A percentile compares a stretch with the other conserved stretches of the same genome.
These are phyloP conservation scores for Acropternis orthonyx DNA, from an alignment of 2,797 vertebrate genomes.

Conservation along the genomic window DNA sequence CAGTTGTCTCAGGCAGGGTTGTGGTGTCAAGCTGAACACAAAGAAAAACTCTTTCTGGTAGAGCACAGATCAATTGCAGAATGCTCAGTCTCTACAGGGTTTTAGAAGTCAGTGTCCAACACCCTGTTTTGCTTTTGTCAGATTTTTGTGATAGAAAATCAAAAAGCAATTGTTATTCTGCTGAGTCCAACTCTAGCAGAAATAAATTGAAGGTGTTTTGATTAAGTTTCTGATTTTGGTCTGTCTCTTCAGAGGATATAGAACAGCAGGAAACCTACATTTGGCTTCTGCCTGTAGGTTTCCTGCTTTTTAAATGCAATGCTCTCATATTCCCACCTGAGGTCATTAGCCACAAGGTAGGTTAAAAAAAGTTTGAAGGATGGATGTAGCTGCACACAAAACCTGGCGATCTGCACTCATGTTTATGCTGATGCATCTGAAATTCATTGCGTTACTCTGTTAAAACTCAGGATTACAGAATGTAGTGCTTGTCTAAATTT, in stretches of 20 bases:
- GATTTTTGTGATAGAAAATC: neutral
- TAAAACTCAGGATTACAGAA: conserved; percentile 56
- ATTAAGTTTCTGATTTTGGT: conserved; percentile 23
- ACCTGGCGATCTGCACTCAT: conserved; percentile 65
- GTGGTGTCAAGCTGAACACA: neutral
- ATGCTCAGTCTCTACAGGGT: neutral
- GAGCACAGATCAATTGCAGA: neutral
- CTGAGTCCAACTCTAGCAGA: neutral
- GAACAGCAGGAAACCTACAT: conserved; percentile 26
- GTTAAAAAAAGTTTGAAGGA: conserved; percentile 73
- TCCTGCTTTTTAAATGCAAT: conserved; percentile 45
- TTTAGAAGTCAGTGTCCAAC: neutral
- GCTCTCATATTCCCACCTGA: conserved; percentile 75
- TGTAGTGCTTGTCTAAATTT: conserved; percentile 54
- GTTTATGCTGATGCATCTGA: conserved; percentile 75
- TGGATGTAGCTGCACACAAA: conserved; percentile 64
- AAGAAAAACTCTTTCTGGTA: neutral
- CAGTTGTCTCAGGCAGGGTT: neutral
- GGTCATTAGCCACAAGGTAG: conserved; percentile 76
- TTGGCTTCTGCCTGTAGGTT: conserved; percentile 46
- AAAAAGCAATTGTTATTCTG: conserved; percentile 2
- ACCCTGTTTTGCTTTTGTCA: neutral
- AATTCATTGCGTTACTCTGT: conserved; percentile 65
- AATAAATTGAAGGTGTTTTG: neutral
- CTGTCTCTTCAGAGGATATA: neutral